These are phyloP conservation scores for Arenaria interpres DNA, from an alignment of 2,113 vertebrate species.

Conservation along the genomic window DNA sequence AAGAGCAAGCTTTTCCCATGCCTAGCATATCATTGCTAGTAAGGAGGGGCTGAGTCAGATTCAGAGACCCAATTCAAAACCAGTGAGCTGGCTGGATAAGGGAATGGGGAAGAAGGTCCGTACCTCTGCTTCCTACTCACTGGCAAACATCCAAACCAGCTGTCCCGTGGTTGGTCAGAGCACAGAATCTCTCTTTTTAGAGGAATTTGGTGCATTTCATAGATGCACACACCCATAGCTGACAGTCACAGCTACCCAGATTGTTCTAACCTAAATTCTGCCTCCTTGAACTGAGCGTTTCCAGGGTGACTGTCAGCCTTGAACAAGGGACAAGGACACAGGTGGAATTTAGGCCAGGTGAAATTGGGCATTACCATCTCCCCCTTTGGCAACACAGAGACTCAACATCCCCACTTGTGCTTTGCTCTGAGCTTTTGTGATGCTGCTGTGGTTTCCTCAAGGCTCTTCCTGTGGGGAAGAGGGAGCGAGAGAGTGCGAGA, in stretches of 20 bases:
- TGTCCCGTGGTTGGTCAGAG: rapidly evolving
- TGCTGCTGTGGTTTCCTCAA: background rate
- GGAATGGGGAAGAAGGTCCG: background rate
- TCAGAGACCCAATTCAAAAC: background rate
- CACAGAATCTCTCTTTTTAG: background rate
- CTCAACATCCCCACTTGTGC: background rate
- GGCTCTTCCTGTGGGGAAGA: background rate
- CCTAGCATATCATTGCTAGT: background rate
- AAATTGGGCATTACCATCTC: background rate
- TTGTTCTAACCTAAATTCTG: background rate
- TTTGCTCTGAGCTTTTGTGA: background rate
- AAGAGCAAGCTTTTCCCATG: background rate
- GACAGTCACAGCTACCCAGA: background rate
- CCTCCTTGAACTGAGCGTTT: background rate
- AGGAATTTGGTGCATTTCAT: background rate
- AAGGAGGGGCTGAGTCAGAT: background rate
- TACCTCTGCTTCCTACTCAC: background rate
- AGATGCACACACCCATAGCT: background rate
- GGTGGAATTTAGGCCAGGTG: background rate
- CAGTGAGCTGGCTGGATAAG: background rate
- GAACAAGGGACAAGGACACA: background rate
- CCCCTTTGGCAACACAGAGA: background rate
- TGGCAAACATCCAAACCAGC: background rate
- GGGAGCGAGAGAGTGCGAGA: background rate
- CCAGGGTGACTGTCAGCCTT: background rate